Evolutionary conservation across 2,888 invertebrate species (phyloP), one percentile per base, ranked within the genome.

Genomic region (Drosophila prostipennis): DNA sequence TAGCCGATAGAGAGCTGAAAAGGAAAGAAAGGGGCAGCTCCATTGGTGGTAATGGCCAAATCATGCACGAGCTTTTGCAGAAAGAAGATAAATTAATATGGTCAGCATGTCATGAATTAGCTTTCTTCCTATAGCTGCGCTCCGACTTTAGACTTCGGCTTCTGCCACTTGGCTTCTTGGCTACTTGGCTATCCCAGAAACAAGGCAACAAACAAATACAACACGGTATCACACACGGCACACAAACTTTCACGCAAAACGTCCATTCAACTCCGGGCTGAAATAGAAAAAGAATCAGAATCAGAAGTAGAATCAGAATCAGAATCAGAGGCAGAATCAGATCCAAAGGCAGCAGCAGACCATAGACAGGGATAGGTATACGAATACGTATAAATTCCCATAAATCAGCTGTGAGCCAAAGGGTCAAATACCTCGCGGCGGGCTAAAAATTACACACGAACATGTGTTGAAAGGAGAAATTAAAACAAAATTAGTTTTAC

Each of bases 1-100:
- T 63, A 49, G 57, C 49, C 43, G 32, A 48, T 51, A 14, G 45
- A 60, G 52, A 26, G 19, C 23, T 49, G 46, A 53, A 19, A 36
- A 49, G 57, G 19, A 32, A 67, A 49, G 40, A 19, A 36, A 48
- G 55, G 56, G 37, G 53, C 39, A 72, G 42, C 76, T 72, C 71
- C 64, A 63, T 61, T 72, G 56, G 74, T 74, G 79, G 87, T 79
- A 81, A 80, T 85, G 86, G 77, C 74, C 86, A 83, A 88, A 86
- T 82, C 85, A 89, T 80, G 79, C 81, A 82, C 76, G 78, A 84
- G 85, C 77, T 82, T 82, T 76, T 89, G 83, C 82, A 81, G 79
- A 89, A 79, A 77, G 83, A 87, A 90, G 79, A 83, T 85, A 87
- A 83, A 88, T 89, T 90, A 84, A 88, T 86, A 88, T 86, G 85